phyloP scores from a whole-genome alignment of 2,113 vertebrate genomes.

The Hippoglossus stenolepis region DNA sequence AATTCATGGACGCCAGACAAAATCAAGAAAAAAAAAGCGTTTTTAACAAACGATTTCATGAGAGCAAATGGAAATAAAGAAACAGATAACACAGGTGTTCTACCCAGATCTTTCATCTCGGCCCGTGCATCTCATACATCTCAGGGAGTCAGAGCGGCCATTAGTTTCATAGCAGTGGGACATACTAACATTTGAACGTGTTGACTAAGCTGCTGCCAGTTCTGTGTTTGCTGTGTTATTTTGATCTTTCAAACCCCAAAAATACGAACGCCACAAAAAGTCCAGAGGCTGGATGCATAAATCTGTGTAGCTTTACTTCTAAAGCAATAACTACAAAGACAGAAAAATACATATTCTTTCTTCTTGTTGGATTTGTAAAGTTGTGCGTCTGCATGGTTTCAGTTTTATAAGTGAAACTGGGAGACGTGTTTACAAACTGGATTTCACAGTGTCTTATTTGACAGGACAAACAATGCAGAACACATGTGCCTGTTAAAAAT shows the following conservation, averaged over 20 bases:
- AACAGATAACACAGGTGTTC: conserved; percentile 54
- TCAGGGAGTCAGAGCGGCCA: conserved; percentile 37
- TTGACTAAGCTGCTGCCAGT: conserved; percentile 22
- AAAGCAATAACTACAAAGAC: neutral
- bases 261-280: neutral
- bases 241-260: neutral
- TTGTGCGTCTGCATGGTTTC: too few relatives aligned
- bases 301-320: neutral
- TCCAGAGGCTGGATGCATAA: neutral
- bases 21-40: conserved; percentile 2
- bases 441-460: too few relatives aligned
- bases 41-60: conserved; percentile 56
- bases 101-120: conserved; percentile 43
- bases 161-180: conserved; percentile 50
- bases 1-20: conserved; percentile 41
- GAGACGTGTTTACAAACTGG: too few relatives aligned
- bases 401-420: too few relatives aligned
- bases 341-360: neutral
- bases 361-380: too few relatives aligned
- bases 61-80: conserved; percentile 39
- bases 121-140: conserved; percentile 25
- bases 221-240: conserved; percentile 10
- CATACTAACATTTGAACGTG: conserved; percentile 15
- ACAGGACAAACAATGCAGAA: too few relatives aligned
- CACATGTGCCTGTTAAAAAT: too few relatives aligned